Base-by-base conservation (phyloP, 1,140 invertebrate species). In the Heliconius congener region DNA sequence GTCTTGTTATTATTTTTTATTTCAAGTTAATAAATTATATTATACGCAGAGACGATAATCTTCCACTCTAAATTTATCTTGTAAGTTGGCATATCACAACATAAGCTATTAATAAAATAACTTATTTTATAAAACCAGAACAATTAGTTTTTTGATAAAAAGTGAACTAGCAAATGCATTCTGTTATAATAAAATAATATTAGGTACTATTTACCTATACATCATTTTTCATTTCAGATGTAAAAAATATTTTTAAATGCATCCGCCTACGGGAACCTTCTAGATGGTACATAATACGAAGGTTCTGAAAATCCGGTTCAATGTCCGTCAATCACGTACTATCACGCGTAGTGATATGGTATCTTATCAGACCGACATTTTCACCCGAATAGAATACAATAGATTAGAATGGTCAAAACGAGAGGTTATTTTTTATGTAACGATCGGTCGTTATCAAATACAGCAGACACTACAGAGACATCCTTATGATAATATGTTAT, bases 281-380 rank as follows among this genome's bases (percentile, higher is more conserved):
- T 66, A 66, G 60, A 66, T 66, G 60, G 23, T 66, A 9, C 2
- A 23, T 23, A 23, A 57, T 23, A 57, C 55, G 55, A 60, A 60
- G 8, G 27, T 30, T 39, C 57, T 66, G 18, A 23, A 70, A 76
- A 8, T 76, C 74, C 74, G 74, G 74, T 76, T 76, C 74, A 76
- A 76, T 60, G 74, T 76, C 18, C 74, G 74, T 39, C 73, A 66
- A 66, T 30, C 1, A 66, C 27, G 50, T 27, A 9, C n/a, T 76
- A 76, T 71, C 55, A 76, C 11, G 11, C 60, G 23, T 27, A 66
- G 2, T 37, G 57, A 76, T 70, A 76, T 19, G 8, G 30, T 76
- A 76, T 76, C 74, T 76, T 76, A 76, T 76, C 74, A 23, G 23
- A 66, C 23, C 23, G 13, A 30, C 27, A 66, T 66, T 66, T 27